Evolutionary conservation across 2,888 invertebrate species (phyloP).

Genomic region (Rhagophthalmus giganteus): DNA sequence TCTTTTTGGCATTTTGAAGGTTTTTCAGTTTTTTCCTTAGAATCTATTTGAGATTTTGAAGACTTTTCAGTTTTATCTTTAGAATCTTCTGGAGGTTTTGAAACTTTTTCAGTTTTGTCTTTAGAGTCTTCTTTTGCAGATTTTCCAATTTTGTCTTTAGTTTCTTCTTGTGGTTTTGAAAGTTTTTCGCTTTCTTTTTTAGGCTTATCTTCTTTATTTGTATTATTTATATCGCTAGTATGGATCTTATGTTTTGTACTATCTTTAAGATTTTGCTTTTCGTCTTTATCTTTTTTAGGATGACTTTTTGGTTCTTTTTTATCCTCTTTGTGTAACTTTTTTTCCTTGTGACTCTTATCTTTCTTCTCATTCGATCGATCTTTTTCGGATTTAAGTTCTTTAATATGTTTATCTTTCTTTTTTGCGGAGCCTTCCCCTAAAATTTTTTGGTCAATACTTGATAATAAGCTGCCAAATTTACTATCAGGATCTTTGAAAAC

Average conservation of each 20-base stretch:
- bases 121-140: background rate
- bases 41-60: background rate
- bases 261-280: no score
- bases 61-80: background rate
- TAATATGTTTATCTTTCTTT: constrained; percentile 12
- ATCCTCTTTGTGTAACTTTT: constrained; percentile 22
- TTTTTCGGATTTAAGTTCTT: background rate
- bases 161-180: constrained; percentile 2
- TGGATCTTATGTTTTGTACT: constrained; percentile 21
- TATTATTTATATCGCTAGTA: no score
- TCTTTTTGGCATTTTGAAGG: no score
- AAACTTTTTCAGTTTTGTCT: constrained; percentile 4
- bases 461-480: constrained; percentile 39
- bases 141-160: constrained; percentile 7
- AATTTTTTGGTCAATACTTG: constrained; percentile 42
- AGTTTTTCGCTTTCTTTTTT: constrained; percentile 9
- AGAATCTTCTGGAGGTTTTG: background rate
- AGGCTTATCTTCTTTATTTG: no score
- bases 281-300: constrained; percentile 5
- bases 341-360: constrained; percentile 13
- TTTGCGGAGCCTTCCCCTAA: constrained; percentile 27
- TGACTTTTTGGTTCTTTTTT: no score
- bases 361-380: constrained; percentile 7
- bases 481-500: constrained; percentile 18
- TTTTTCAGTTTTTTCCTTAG: background rate